phyloP scores from a whole-genome alignment of 1,140 invertebrate genomes.

The Grapholita molesta region DNA sequence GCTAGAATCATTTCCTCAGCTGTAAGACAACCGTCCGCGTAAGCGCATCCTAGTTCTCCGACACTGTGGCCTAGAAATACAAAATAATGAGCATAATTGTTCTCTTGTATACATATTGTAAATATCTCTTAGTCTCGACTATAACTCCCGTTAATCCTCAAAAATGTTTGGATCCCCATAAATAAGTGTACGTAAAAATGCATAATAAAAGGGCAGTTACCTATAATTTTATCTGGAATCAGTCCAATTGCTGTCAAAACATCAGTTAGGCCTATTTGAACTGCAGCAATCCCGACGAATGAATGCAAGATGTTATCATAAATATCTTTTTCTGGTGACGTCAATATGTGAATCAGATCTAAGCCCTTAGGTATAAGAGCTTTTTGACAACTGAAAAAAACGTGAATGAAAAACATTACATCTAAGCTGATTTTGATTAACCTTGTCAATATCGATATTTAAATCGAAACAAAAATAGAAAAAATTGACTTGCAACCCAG shows the following conservation, averaged over 20 bases:
- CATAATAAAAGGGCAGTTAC: not conserved
- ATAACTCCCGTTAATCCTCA: no score
- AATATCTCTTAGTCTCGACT: no score
- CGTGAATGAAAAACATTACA: conserved; percentile 24
- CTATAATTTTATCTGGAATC: conserved; percentile 58
- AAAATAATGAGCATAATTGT: not conserved
- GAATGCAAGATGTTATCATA: conserved; percentile 86
- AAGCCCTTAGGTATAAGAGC: conserved; percentile 82
- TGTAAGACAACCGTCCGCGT: conserved; percentile 90
- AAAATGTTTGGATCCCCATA: no score
- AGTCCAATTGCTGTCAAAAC: conserved; percentile 82
- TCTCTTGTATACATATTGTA: no score
- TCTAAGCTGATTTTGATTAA: no score
- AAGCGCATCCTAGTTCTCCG: conserved; percentile 90
- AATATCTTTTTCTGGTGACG: conserved; percentile 79
- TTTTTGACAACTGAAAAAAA: conserved; percentile 80
- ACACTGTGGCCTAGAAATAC: conserved; percentile 82
- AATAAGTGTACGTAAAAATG: no score
- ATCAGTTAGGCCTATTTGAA: conserved; percentile 88
- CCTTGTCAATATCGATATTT: no score
- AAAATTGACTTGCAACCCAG: no score
- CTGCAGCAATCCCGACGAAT: conserved; percentile 89
- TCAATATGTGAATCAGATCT: conserved; percentile 84
- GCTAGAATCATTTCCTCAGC: conserved; percentile 88
- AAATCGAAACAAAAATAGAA: no score